A percentile compares a stretch with the other conserved stretches of the same genome.
These are phyloP conservation scores for Phlogophora meticulosa DNA, from an alignment of 2,888 invertebrate species.

Conservation along the genomic window DNA sequence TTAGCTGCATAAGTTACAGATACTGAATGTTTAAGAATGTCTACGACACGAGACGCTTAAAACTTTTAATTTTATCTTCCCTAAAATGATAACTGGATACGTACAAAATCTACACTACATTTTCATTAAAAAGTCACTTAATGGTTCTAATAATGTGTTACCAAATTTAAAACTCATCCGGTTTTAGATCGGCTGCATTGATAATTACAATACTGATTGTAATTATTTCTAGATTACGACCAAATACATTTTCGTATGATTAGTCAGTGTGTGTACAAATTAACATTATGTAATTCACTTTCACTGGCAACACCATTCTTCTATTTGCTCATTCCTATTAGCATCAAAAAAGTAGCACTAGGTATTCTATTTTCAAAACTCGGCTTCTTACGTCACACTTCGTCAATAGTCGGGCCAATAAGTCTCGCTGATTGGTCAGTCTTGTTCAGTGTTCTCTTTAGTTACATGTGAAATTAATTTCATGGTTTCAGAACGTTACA, in stretches of 20 bases:
- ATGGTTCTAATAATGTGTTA: slow-evolving; percentile 25
- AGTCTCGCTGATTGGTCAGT: slow-evolving; percentile 30
- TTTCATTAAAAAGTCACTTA: slow-evolving; percentile 37
- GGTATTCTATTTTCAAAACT: slow-evolving; percentile 72
- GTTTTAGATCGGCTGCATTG: slow-evolving; percentile 35
- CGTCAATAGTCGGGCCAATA: slow-evolving; percentile 32
- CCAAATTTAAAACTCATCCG: slow-evolving; percentile 33
- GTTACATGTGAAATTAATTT: slow-evolving; percentile 57
- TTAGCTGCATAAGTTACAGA: not conserved
- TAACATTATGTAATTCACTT: slow-evolving; percentile 81
- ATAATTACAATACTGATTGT: slow-evolving; percentile 37
- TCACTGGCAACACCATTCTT: slow-evolving; percentile 77
- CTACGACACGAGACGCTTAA: not conserved
- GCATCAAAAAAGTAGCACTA: slow-evolving; percentile 78
- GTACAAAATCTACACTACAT: not conserved
- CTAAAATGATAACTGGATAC: not conserved
- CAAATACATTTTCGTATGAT: slow-evolving; percentile 68
- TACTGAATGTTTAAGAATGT: not conserved
- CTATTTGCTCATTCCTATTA: slow-evolving; percentile 84
- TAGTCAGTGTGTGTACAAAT: slow-evolving; percentile 70
- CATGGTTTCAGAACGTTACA: slow-evolving; percentile 55
- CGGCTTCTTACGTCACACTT: slow-evolving; percentile 54
- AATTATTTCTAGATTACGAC: slow-evolving; percentile 49
- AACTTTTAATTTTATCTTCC: not conserved
- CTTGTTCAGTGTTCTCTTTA: slow-evolving; percentile 32